phyloP scores from a whole-genome alignment of 2,113 vertebrate genomes.

The Albula glossodonta region DNA sequence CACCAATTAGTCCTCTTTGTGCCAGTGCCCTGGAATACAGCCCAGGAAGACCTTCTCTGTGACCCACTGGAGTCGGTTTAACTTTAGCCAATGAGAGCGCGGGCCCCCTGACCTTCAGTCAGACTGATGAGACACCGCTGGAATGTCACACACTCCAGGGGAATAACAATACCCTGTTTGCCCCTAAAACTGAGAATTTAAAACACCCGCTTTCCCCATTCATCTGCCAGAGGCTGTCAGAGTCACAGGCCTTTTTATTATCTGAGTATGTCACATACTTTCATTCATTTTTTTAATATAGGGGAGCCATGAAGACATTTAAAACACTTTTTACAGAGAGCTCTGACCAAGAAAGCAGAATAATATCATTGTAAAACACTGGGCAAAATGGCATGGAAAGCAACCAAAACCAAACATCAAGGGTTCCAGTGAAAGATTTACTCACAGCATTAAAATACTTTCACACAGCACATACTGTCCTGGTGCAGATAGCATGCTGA shows the following conservation, averaged over 20 bases:
- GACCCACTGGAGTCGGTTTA: constrained; percentile 11
- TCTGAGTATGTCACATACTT: neutral
- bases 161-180: constrained; percentile 3
- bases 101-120: neutral
- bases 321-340: no score
- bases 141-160: neutral
- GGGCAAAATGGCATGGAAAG: no score
- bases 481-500: neutral
- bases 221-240: neutral
- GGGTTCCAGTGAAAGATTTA: no score
- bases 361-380: no score
- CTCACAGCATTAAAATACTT: no score
- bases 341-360: no score
- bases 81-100: constrained; percentile 11
- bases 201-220: neutral
- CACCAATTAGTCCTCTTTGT: constrained; percentile 18
- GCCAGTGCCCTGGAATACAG: constrained; percentile 14
- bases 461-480: no score
- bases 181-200: neutral
- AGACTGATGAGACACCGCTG: neutral
- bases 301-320: no score
- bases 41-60: constrained; percentile 18
- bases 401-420: no score
- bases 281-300: no score
- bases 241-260: neutral